Evolutionary conservation across 2,113 vertebrate species (phyloP), one percentile per base, ranked within the genome.

Genomic region (Rhombomys opimus): DNA sequence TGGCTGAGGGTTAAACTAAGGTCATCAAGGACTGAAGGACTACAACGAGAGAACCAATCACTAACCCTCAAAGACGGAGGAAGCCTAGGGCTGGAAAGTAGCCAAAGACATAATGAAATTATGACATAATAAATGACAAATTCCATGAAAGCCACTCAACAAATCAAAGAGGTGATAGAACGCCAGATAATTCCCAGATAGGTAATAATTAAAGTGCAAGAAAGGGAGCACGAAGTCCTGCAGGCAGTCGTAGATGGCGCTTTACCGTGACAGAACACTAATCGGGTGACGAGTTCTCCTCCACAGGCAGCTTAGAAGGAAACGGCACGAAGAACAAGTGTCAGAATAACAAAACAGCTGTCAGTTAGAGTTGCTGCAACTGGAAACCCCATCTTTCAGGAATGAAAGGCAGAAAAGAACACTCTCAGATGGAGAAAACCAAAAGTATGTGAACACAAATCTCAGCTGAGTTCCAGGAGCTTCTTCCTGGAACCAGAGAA

Each of bases 111-210:
- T 5, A 46, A 46, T 46, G 46, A 46, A 46, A 46, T 46, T 46
- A 46, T 46, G 46, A 46, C 46, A 46, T 46, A 57, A 88, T 22
- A 2, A 8, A 13, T 68, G 41, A 72, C 46, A 46, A 91, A 11
- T 27, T 63, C 89, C 78, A 75, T 57, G 38, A 82, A 86, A 38
- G 59, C 87, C 13, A 68, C 2, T 25, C 35, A 70, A 68, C 52
- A 95, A 68, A 93, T 72, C 30, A 89, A 54, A 72, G 92, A 97
- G 61, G 57, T 35, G 2, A 57, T 1, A n/a, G 13, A 91, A 76
- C 4, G 0, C 65, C 23, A 94, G 25, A 23, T 17, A 85, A 72
- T 67, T 75, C 20, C 52, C 87, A 87, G 38, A 75, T 12, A 27
- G 22, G 41, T 25, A 52, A 87, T 18, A 80, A 27, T 68, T 72